Base-by-base conservation (phyloP, 2,797 vertebrate species). In the Meda fulgida region DNA sequence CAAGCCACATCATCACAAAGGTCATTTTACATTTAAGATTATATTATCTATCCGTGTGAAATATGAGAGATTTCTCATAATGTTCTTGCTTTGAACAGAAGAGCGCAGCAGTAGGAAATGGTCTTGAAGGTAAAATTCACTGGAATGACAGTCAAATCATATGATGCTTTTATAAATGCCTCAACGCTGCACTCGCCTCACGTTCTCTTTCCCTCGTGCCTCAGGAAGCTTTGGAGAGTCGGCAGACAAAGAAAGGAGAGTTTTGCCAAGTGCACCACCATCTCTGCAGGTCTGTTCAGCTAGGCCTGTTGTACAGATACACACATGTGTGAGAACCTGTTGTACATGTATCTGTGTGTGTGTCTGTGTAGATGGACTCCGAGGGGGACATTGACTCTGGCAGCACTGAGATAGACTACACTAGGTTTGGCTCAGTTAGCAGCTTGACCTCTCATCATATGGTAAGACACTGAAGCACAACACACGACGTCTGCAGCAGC, bases 371-470 rank as follows among this genome's bases (percentile, higher is more conserved):
- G 88, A 79, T 90, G 18, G 71, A 81, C 78, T 87, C 90, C 43
- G 88, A 91, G 34, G 85, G 86, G 34, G 93, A 91, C 88, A 91
- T 89, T 7, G 91, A 95, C 88, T 95, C 93, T 36, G 13, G 93
- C 40, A 87, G 87, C 89, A 93, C 92, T 89, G 91, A 89, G 91
- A 87, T 7, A 90, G 93, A 73, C 19, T 73, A 8, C 87, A 92
- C 84, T 85, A 86, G 40, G 85, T 87, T 67, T 91, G 96, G 96
- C 85, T 98, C 97, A 0, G 89, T 93, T 55, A 94, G 94, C 93
- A 98, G 96, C 87, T 95, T 98, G 87, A 95, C 93, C 77, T 97
- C 96, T 34, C 94, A 93, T 92, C 94, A 96, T 85, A 91, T 85
- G 92, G 95, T 96, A 91, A 80, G 58, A 80, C 83, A 81, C 58